Percentiles rank a stretch among this genome's conserved stretches.
These are phyloP conservation scores for Heptranchias perlo DNA, from an alignment of 2,113 vertebrate species.

Conservation along the genomic window DNA sequence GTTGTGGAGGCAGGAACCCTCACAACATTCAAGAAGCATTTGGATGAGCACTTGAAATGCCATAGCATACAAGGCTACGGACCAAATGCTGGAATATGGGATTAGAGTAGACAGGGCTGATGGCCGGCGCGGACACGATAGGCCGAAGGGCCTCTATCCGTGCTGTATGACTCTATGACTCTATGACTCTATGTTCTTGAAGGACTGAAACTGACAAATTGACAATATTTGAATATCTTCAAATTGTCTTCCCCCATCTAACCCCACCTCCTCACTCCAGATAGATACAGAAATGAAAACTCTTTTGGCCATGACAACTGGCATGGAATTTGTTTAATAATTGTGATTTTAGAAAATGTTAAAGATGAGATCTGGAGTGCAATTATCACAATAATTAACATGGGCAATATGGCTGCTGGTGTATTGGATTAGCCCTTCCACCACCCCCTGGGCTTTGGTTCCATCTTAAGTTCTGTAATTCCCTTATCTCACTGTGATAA, in stretches of 20 bases:
- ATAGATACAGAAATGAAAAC: background rate
- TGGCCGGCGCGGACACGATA: no score
- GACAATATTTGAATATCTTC: background rate
- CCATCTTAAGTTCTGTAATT: constrained; percentile 16
- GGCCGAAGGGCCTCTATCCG: no score
- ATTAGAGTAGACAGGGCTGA: no score
- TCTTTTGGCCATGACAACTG: background rate
- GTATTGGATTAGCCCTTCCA: background rate
- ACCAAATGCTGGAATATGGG: no score
- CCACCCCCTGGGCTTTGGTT: background rate
- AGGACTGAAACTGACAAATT: background rate
- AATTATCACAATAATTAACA: background rate
- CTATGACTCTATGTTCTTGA: no score
- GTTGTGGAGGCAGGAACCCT: no score
- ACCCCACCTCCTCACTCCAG: background rate
- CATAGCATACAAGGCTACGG: no score
- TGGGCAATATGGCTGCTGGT: background rate
- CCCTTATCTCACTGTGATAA: background rate
- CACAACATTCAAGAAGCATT: no score
- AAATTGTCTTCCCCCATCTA: background rate
- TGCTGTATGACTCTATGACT: no score
- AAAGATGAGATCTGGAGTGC: background rate
- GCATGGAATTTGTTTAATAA: background rate
- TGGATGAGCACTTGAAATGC: no score
- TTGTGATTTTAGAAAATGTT: background rate